Conservation (phyloP, 2,113 vertebrate genomes). For the Antidorcas marsupialis region DNA sequence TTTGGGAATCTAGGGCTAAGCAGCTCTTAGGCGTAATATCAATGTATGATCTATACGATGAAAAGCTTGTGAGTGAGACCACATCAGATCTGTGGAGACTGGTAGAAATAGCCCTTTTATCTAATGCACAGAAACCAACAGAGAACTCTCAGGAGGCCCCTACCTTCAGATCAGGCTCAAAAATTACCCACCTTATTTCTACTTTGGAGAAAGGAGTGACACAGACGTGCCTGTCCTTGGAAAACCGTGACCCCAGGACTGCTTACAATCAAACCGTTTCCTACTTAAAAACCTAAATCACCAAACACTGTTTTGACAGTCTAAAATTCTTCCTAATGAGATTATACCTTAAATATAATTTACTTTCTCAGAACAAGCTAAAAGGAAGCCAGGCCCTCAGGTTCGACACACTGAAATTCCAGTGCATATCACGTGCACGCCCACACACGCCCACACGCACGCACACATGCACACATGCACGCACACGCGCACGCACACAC, state of each 20-base stretch:
- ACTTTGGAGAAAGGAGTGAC: neutral
- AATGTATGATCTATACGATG: neutral
- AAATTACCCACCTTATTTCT: neutral
- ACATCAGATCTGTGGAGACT: neutral
- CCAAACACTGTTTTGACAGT: neutral
- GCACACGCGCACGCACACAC: too few relatives aligned
- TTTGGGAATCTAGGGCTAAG: neutral
- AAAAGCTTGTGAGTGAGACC: neutral
- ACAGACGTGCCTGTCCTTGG: neutral
- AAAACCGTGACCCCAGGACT: neutral
- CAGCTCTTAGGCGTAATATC: neutral
- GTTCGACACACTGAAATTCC: neutral
- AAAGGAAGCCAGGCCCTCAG: neutral
- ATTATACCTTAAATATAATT: neutral
- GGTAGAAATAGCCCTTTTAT: neutral
- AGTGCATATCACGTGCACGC: fast-evolving
- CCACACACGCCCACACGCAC: fast-evolving
- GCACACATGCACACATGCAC: too few relatives aligned
- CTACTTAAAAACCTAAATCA: neutral
- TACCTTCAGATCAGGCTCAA: neutral
- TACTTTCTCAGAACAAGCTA: neutral
- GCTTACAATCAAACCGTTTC: neutral
- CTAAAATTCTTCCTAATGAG: neutral
- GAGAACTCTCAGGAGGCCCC: too few relatives aligned
- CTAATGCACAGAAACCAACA: neutral